A percentile compares a stretch with the other conserved stretches of the same genome.
Evolutionary conservation across 2,113 vertebrate genomes (phyloP).

Genomic region (Lipophrys pholis): DNA sequence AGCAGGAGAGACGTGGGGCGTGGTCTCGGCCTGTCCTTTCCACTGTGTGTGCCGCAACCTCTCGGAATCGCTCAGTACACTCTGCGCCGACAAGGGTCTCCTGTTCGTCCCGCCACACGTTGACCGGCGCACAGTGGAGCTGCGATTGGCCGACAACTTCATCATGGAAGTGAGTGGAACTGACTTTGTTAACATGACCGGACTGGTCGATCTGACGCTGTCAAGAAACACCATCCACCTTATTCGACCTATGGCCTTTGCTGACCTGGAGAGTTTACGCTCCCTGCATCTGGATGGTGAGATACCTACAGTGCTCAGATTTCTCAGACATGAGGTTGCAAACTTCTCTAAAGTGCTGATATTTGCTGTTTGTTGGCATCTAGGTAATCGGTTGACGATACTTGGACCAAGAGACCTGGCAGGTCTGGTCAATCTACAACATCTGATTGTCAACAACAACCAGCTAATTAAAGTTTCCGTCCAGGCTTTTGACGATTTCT

Average conservation of each 20-base stretch:
- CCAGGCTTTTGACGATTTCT: conserved; percentile 90
- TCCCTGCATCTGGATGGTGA: conserved; percentile 90
- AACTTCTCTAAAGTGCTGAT: not conserved
- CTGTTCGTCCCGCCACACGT: conserved; percentile 91
- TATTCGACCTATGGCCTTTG: conserved; percentile 88
- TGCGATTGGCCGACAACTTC: conserved; percentile 93
- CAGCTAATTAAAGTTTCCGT: conserved; percentile 86
- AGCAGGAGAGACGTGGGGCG: conserved; percentile 86
- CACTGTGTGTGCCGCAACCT: conserved; percentile 94
- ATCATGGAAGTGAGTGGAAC: conserved; percentile 87
- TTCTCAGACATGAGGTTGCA: too few relatives aligned
- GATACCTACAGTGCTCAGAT: not conserved
- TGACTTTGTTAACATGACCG: conserved; percentile 92
- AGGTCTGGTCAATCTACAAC: conserved; percentile 90
- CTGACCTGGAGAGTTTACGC: conserved; percentile 90
- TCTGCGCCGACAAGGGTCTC: conserved; percentile 93
- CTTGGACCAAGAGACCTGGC: conserved; percentile 86
- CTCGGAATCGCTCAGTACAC: conserved; percentile 91
- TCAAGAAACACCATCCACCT: conserved; percentile 92
- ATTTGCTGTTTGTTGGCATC: not conserved
- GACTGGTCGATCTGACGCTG: conserved; percentile 91
- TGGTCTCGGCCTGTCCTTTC: conserved; percentile 88
- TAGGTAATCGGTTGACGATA: conserved; percentile 86
- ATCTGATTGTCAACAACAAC: conserved; percentile 92
- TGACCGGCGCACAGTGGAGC: conserved; percentile 91